Evolutionary conservation across 1,140 invertebrate genomes (phyloP).

Genomic region (Psix sp.): DNA sequence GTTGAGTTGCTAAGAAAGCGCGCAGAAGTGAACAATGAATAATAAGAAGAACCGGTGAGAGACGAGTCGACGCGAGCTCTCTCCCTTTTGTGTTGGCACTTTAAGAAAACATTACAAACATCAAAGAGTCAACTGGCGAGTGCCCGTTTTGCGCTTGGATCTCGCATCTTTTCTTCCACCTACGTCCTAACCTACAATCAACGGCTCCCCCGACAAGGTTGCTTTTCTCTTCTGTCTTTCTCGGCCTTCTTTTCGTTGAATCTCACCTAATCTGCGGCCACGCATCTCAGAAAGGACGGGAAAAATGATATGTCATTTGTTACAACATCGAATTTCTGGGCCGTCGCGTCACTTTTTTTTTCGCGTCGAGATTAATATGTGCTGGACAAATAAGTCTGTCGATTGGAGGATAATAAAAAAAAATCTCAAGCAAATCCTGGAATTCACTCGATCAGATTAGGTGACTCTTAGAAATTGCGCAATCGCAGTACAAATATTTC

Average conservation of each 20-base stretch:
- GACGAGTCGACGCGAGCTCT: constrained; percentile 37
- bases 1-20: constrained; percentile 40
- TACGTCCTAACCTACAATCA: constrained; percentile 63
- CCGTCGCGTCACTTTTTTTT: constrained; percentile 43
- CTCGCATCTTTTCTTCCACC: constrained; percentile 61
- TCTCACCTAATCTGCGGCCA: constrained; percentile 40
- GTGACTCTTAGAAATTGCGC: constrained; percentile 15
- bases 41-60: constrained; percentile 40
- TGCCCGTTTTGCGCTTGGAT: constrained; percentile 56
- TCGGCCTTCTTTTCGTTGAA: constrained; percentile 37
- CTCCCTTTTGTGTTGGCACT: constrained; percentile 59
- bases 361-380: constrained; percentile 26
- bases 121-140: constrained; percentile 58
- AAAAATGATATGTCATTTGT: constrained; percentile 56
- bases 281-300: constrained; percentile 25
- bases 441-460: constrained; percentile 8
- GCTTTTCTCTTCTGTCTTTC: constrained; percentile 41
- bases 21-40: constrained; percentile 56
- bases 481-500: constrained; percentile 25
- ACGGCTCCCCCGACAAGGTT: constrained; percentile 37
- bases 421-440: constrained; percentile 8
- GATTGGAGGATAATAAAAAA: constrained; percentile 20
- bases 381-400: constrained; percentile 5
- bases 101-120: constrained; percentile 61
- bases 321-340: constrained; percentile 37